Conservation (phyloP, 2,888 invertebrate species). For the Lamellibrachia columna region DNA sequence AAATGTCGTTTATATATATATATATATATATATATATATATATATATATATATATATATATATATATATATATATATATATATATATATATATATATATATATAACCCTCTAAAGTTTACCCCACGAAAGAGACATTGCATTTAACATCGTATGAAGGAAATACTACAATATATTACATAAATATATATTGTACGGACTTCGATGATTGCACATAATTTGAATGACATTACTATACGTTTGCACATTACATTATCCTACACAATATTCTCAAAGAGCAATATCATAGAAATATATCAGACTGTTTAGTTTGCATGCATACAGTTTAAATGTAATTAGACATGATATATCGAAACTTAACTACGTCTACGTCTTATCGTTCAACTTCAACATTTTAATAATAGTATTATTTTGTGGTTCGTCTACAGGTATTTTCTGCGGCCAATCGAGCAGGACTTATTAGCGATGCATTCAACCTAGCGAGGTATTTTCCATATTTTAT, state of each 20-base stretch:
- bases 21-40: too few species aligned
- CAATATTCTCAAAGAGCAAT: background rate
- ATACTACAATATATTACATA: too few species aligned
- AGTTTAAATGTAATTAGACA: background rate
- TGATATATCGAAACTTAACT: background rate
- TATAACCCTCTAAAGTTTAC: too few species aligned
- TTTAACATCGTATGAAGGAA: too few species aligned
- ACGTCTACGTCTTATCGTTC: background rate
- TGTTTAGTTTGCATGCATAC: slow-evolving; percentile 17
- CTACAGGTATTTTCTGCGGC: slow-evolving; percentile 57
- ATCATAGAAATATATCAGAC: background rate
- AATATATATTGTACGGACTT: too few species aligned
- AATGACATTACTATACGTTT: background rate
- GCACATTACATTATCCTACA: background rate
- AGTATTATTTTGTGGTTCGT: background rate
- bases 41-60: too few species aligned
- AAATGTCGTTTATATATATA: too few species aligned
- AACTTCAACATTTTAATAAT: background rate
- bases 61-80: too few species aligned
- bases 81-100: too few species aligned
- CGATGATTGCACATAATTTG: background rate
- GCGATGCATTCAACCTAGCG: slow-evolving; percentile 62
- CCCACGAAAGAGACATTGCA: too few species aligned
- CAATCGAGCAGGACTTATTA: slow-evolving; percentile 62
- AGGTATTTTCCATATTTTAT: slow-evolving; percentile 46